Conservation (phyloP, 2,888 invertebrate genomes). For the Sturmia bella region DNA sequence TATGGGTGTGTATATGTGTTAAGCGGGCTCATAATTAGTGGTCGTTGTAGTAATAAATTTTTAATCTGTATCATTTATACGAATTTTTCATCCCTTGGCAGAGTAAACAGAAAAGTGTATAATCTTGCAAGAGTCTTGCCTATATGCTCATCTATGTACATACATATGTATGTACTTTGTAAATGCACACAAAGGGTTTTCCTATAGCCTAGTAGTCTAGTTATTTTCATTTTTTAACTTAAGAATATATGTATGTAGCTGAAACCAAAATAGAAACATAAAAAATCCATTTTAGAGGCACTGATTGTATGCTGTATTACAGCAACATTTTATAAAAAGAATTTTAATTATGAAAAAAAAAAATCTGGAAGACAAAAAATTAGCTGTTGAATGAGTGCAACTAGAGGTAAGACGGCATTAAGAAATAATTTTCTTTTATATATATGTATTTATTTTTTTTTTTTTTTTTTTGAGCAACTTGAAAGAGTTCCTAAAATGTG, state of each 20-base stretch:
- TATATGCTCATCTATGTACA: neutral
- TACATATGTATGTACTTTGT: slow-evolving; percentile 1
- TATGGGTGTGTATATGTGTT: neutral
- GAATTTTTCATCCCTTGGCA: neutral
- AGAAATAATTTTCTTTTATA: slow-evolving; percentile 5
- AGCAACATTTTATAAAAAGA: slow-evolving; percentile 52
- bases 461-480: slow-evolving; percentile 21
- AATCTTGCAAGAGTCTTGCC: neutral
- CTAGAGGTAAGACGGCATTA: slow-evolving; percentile 27
- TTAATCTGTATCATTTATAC: slow-evolving; percentile 55
- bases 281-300: slow-evolving; percentile 34
- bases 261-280: slow-evolving; percentile 11
- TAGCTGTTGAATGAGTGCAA: slow-evolving; percentile 15
- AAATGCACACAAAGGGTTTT: neutral
- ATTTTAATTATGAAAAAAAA: slow-evolving; percentile 17
- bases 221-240: slow-evolving; percentile 6
- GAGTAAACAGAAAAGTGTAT: neutral
- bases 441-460: no score
- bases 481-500: slow-evolving; percentile 24
- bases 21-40: slow-evolving; percentile 33
- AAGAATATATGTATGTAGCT: neutral
- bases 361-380: slow-evolving; percentile 26
- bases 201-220: no score
- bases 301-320: slow-evolving; percentile 65
- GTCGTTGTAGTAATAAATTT: slow-evolving; percentile 53